Percentiles rank a stretch among this genome's conserved stretches.
Conservation (phyloP, 1,140 invertebrate species). For the Phthorimaea operculella region DNA sequence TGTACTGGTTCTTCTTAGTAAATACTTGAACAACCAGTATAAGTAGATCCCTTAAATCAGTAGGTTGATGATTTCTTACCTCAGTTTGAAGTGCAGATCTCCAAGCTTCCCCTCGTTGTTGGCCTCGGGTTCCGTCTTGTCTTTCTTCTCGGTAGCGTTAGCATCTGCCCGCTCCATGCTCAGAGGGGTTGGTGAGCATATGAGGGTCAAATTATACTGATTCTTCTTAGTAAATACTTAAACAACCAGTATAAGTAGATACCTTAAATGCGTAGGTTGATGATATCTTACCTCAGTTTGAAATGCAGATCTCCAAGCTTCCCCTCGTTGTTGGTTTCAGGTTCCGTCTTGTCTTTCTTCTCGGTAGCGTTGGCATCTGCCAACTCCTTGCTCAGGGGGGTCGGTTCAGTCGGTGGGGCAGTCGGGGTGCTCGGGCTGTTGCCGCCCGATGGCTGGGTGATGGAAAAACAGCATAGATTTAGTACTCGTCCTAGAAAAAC, state of each 20-base stretch:
- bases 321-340: slow-evolving; percentile 69
- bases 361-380: slow-evolving; percentile 60
- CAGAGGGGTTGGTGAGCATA: slow-evolving; percentile 54
- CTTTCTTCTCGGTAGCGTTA: slow-evolving; percentile 62
- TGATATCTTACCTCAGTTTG: slow-evolving; percentile 78
- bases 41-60: no score
- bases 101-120: slow-evolving; percentile 77
- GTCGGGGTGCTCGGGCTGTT: slow-evolving; percentile 47
- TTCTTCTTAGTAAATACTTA: no score
- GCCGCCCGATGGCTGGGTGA: slow-evolving; percentile 40
- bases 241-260: no score
- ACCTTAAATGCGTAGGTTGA: no score
- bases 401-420: slow-evolving; percentile 52
- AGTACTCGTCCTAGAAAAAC: no score
- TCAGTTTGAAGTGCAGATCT: slow-evolving; percentile 86
- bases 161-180: slow-evolving; percentile 64
- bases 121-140: slow-evolving; percentile 65
- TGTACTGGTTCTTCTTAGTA: no score
- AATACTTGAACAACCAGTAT: no score
- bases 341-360: slow-evolving; percentile 63
- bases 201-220: no score
- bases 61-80: slow-evolving; percentile 68
- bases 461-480: neutral
- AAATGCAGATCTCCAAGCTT: slow-evolving; percentile 87
- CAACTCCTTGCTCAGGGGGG: slow-evolving; percentile 61